These are phyloP conservation scores for Taurulus bubalis DNA, from an alignment of 2,113 vertebrate species.

Conservation along the genomic window DNA sequence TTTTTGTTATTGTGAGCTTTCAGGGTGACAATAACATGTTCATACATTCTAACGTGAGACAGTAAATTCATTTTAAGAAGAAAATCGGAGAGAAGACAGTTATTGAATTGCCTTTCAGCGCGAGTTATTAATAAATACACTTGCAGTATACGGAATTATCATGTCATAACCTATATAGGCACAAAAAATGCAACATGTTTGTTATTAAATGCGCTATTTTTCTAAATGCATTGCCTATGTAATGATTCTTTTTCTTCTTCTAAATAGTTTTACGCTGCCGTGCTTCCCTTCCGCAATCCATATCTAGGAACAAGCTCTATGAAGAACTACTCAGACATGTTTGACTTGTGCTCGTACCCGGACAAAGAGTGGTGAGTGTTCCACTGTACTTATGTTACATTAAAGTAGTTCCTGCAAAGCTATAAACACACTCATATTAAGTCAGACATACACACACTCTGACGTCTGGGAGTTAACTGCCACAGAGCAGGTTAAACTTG, in stretches of 20 bases:
- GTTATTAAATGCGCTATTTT: neutral
- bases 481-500: slow-evolving; percentile 3
- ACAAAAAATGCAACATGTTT: too few relatives aligned
- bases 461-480: slow-evolving; percentile 1
- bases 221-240: neutral
- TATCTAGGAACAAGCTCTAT: slow-evolving; percentile 40
- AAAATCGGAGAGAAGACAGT: too few relatives aligned
- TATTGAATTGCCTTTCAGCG: too few relatives aligned
- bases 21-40: too few relatives aligned
- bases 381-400: neutral
- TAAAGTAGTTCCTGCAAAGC: neutral
- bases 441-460: neutral
- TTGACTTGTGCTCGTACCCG: slow-evolving; percentile 75
- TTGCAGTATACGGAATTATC: too few relatives aligned
- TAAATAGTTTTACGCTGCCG: slow-evolving; percentile 60
- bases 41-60: too few relatives aligned
- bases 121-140: too few relatives aligned
- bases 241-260: neutral
- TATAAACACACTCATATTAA: neutral
- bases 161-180: too few relatives aligned
- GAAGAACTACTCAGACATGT: slow-evolving; percentile 76
- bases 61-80: too few relatives aligned
- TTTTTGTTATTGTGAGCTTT: too few relatives aligned
- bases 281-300: slow-evolving; percentile 57
- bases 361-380: slow-evolving; percentile 86